Evolutionary conservation across 2,888 invertebrate genomes (phyloP).

Genomic region (Tetanocera ferruginea): DNA sequence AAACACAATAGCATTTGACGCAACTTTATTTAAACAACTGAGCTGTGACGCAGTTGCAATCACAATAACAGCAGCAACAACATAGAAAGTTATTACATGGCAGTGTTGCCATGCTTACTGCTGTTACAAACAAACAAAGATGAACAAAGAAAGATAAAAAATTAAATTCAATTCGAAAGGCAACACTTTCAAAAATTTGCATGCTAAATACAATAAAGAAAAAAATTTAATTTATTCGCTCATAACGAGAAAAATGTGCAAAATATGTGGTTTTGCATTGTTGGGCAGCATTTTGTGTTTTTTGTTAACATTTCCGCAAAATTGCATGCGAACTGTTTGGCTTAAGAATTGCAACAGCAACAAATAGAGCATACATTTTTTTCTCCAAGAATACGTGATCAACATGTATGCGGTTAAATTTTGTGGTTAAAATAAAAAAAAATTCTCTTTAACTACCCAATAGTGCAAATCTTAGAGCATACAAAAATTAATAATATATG

Average conservation of each 20-base stretch:
- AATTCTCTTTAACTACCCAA: too few relatives aligned
- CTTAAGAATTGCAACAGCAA: neutral
- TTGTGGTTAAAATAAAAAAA: too few relatives aligned
- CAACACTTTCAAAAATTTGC: slow-evolving; percentile 23
- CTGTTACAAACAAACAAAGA: neutral
- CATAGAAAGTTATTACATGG: slow-evolving; percentile 1
- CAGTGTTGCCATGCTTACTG: neutral
- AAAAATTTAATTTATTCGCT: neutral
- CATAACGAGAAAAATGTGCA: too few relatives aligned
- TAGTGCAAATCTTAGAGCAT: too few relatives aligned
- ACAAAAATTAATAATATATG: too few relatives aligned
- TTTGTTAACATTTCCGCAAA: neutral
- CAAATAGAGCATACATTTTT: neutral
- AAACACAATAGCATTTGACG: neutral
- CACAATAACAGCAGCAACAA: neutral
- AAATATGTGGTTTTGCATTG: too few relatives aligned
- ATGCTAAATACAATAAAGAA: neutral
- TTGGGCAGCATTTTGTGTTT: neutral
- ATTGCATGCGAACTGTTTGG: neutral
- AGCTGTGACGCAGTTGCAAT: slow-evolving; percentile 11
- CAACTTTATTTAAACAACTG: slow-evolving; percentile 4
- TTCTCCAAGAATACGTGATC: neutral
- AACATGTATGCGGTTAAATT: too few relatives aligned
- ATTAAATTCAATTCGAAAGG: neutral
- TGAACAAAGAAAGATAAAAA: neutral